Percentiles rank a stretch among this genome's conserved stretches.
Conservation (phyloP, 2,113 vertebrate genomes). For the Trematomus loennbergii region DNA sequence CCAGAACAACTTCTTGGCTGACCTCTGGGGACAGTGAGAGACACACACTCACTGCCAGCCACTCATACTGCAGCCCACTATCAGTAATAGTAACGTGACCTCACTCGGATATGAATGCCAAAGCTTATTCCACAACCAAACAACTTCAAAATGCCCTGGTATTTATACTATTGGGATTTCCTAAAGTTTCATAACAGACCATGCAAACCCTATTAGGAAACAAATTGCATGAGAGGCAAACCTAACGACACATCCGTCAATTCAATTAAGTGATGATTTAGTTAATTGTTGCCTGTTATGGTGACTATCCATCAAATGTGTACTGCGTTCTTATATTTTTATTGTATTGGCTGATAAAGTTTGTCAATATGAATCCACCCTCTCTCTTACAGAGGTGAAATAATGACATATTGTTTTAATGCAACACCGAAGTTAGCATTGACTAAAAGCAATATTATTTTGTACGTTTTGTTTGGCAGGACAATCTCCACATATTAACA, state of each 20-base stretch:
- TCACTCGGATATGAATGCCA: constrained; percentile 34
- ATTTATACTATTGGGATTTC: constrained; percentile 3
- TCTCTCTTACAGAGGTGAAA: no score
- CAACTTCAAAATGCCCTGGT: constrained; percentile 1
- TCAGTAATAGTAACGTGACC: constrained; percentile 48
- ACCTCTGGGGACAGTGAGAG: constrained; percentile 41
- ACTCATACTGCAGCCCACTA: constrained; percentile 32
- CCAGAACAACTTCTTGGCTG: constrained; percentile 20
- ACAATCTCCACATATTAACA: no score
- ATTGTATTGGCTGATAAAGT: constrained; percentile 13
- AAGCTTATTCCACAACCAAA: constrained; percentile 43
- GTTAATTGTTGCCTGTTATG: not conserved
- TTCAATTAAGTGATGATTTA: constrained; percentile 18
- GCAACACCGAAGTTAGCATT: no score
- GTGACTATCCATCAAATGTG: not conserved
- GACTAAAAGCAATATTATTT: no score
- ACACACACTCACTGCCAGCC: constrained; percentile 42
- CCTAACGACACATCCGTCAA: not conserved
- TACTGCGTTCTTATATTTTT: constrained; percentile 1
- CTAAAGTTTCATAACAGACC: constrained; percentile 24
- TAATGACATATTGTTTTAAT: no score
- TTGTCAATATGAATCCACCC: not conserved
- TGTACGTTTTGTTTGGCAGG: no score
- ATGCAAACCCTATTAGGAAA: not conserved
- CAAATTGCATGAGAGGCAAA: not conserved